A percentile compares a stretch with the other conserved stretches of the same genome.
phyloP scores from a whole-genome alignment of 2,113 vertebrate genomes.

The Thunnus maccoyii region DNA sequence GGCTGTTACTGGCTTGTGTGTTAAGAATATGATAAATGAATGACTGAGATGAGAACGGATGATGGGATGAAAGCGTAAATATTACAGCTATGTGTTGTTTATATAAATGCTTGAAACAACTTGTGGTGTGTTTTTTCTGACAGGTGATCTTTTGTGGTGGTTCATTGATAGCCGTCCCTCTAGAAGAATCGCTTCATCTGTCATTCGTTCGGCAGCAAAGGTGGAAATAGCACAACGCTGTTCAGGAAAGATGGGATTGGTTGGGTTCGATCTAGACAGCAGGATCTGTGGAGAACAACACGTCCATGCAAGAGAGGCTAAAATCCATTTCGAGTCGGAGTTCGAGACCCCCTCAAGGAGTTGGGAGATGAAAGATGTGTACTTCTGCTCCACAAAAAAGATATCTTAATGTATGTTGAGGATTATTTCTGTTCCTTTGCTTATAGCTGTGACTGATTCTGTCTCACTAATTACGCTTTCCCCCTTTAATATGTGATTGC shows the following conservation, averaged over 20 bases:
- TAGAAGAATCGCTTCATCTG: background rate
- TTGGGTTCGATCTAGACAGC: background rate
- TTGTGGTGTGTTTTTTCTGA: background rate
- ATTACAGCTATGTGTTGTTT: background rate
- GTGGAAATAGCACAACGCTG: background rate
- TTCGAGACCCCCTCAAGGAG: too few species aligned
- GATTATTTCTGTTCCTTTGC: background rate
- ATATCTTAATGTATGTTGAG: too few species aligned
- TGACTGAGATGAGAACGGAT: conserved; percentile 20
- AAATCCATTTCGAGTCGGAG: background rate
- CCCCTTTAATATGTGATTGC: too few species aligned
- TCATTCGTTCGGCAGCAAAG: conserved; percentile 1
- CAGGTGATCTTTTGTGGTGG: background rate
- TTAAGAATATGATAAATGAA: conserved; percentile 42
- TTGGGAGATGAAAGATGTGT: background rate
- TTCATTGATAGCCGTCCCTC: conserved; percentile 11
- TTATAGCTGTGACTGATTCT: background rate
- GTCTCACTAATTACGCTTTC: too few species aligned
- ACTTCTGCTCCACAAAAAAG: background rate
- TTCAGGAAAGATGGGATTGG: background rate
- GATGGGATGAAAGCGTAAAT: conserved; percentile 35
- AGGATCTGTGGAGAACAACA: fast-evolving
- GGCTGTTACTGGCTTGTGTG: background rate
- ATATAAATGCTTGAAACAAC: conserved; percentile 4
- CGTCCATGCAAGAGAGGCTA: background rate